Evolutionary conservation across 2,888 invertebrate species (phyloP).

Genomic region (Oegoconia quadripuncta): DNA sequence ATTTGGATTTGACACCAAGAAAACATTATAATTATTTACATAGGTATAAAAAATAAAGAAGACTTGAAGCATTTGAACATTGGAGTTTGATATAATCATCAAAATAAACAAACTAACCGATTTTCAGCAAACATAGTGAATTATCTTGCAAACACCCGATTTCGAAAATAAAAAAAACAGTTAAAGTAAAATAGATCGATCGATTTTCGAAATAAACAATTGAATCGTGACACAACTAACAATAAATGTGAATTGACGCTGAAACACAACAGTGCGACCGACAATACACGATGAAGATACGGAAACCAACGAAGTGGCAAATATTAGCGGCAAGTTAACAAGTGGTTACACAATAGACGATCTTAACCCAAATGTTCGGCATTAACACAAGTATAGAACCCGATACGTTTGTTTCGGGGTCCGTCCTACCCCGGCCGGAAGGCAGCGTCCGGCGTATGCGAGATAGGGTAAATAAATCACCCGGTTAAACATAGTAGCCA

Average conservation of each 20-base stretch:
- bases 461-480: conserved; percentile 31
- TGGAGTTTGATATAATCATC: too few species aligned
- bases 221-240: neutral
- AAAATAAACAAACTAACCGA: too few species aligned
- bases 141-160: too few species aligned
- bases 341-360: neutral
- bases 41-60: too few species aligned
- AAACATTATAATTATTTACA: too few species aligned
- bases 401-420: conserved; percentile 46
- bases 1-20: too few species aligned
- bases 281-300: neutral
- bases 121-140: too few species aligned
- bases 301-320: neutral
- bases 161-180: too few species aligned
- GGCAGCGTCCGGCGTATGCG: conserved; percentile 20
- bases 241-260: neutral
- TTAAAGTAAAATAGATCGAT: too few species aligned
- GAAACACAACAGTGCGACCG: too few species aligned
- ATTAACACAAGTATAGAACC: conserved; percentile 37
- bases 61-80: too few species aligned
- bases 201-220: neutral
- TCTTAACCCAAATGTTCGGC: conserved; percentile 23
- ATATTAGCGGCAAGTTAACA: neutral
- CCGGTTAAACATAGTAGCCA: neutral
- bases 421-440: conserved; percentile 25